Evolutionary conservation across 1,140 invertebrate genomes (phyloP).

Genomic region (Odontomachus brunneus): DNA sequence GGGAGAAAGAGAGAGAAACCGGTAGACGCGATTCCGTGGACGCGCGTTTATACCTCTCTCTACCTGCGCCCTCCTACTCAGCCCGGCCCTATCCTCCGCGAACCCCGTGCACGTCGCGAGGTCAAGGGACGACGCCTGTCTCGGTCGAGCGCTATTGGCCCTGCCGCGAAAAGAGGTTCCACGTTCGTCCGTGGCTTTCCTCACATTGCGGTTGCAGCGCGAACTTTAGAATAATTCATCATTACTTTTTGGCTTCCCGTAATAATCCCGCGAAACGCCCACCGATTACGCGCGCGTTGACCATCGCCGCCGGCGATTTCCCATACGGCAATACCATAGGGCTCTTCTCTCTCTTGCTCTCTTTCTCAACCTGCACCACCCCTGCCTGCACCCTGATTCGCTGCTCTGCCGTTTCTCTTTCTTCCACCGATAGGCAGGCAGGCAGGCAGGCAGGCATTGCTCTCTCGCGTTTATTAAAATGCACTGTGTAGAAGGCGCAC

Average conservation of each 20-base stretch:
- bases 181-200: slow-evolving; percentile 7
- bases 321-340: slow-evolving; percentile 78
- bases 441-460: slow-evolving; percentile 10
- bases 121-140: slow-evolving; percentile 61
- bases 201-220: slow-evolving; percentile 60
- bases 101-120: slow-evolving; percentile 8
- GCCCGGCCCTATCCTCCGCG: background rate
- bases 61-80: too few relatives aligned
- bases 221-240: slow-evolving; percentile 77
- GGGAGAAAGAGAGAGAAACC: background rate
- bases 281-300: slow-evolving; percentile 80
- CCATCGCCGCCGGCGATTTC: slow-evolving; percentile 77
- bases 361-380: slow-evolving; percentile 3
- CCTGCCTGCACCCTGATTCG: slow-evolving; percentile 3
- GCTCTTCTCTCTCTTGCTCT: slow-evolving; percentile 46
- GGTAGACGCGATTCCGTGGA: slow-evolving; percentile 62
- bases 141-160: background rate
- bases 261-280: slow-evolving; percentile 75
- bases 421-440: too few relatives aligned
- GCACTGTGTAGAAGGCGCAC: slow-evolving; percentile 60
- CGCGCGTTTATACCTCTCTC: slow-evolving; percentile 56
- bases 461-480: slow-evolving; percentile 76
- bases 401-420: slow-evolving; percentile 29
- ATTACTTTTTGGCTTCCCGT: slow-evolving; percentile 81
- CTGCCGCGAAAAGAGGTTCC: slow-evolving; percentile 2